Conservation (phyloP, 2,797 vertebrate species). For the Catamblyrhynchus diadema region DNA sequence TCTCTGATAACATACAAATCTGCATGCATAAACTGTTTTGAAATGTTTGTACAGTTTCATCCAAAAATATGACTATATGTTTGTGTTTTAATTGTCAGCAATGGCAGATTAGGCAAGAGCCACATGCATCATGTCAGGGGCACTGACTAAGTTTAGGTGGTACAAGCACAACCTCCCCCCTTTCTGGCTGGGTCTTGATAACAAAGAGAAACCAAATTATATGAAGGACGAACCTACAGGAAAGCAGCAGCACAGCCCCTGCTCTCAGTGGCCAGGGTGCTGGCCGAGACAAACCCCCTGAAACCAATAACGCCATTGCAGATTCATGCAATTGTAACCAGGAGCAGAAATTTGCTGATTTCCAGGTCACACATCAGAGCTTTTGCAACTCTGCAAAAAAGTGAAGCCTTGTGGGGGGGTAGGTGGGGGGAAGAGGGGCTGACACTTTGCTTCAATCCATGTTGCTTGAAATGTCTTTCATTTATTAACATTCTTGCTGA, state of each 20-base stretch:
- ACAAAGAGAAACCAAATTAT: background rate
- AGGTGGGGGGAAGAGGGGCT: background rate
- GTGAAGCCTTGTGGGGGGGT: background rate
- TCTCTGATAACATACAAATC: constrained; percentile 60
- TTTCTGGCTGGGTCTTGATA: background rate
- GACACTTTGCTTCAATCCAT: constrained; percentile 23
- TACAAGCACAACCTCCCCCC: background rate
- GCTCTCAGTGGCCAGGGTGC: accelerated
- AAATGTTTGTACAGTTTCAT: constrained; percentile 62
- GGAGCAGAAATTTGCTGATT: background rate
- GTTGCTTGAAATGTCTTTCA: constrained; percentile 42
- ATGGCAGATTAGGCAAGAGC: constrained; percentile 34
- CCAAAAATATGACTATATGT: constrained; percentile 57
- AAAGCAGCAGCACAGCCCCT: background rate
- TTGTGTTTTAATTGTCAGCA: constrained; percentile 54
- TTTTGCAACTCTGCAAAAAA: background rate
- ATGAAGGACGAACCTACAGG: background rate
- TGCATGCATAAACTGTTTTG: constrained; percentile 60
- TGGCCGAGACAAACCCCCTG: background rate
- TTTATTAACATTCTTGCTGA: constrained; percentile 52
- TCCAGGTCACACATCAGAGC: background rate
- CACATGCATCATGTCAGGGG: constrained; percentile 40
- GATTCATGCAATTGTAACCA: background rate
- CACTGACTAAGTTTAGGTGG: constrained; percentile 19
- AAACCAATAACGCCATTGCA: background rate